Evolutionary conservation across 2,797 vertebrate species (phyloP).

Genomic region (Centropyge bicolor): DNA sequence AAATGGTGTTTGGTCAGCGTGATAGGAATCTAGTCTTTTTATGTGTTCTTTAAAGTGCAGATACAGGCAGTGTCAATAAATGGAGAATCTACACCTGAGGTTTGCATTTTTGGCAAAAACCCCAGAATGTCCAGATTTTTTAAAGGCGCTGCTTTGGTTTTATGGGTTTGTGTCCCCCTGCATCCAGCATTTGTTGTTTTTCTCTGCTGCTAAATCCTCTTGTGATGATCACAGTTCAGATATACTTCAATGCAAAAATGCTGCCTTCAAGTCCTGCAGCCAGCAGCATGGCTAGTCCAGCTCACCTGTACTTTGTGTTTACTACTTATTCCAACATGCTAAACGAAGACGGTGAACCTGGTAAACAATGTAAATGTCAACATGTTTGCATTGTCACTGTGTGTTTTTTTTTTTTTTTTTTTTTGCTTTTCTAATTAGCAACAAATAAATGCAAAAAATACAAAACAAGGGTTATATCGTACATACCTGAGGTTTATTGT

Average conservation of each 20-base stretch:
- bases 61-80: constrained; percentile 5
- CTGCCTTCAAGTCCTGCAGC: not conserved
- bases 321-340: not conserved
- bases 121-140: not conserved
- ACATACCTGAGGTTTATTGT: not conserved
- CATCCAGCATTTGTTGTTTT: not conserved
- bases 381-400: not conserved
- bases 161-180: not conserved
- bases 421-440: not conserved
- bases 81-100: not conserved
- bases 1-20: constrained; percentile 32
- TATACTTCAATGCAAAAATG: not conserved
- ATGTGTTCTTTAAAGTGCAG: not conserved
- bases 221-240: not conserved
- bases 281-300: not conserved
- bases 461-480: not conserved
- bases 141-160: not conserved
- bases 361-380: not conserved
- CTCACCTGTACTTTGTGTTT: not conserved
- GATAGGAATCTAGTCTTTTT: constrained; percentile 10
- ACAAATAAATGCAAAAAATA: not conserved
- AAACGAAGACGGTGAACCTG: not conserved
- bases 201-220: not conserved
- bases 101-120: not conserved
- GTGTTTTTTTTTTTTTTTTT: no score